These are phyloP conservation scores for Temnothorax rugatulus DNA, from an alignment of 2,888 invertebrate species.

Conservation along the genomic window DNA sequence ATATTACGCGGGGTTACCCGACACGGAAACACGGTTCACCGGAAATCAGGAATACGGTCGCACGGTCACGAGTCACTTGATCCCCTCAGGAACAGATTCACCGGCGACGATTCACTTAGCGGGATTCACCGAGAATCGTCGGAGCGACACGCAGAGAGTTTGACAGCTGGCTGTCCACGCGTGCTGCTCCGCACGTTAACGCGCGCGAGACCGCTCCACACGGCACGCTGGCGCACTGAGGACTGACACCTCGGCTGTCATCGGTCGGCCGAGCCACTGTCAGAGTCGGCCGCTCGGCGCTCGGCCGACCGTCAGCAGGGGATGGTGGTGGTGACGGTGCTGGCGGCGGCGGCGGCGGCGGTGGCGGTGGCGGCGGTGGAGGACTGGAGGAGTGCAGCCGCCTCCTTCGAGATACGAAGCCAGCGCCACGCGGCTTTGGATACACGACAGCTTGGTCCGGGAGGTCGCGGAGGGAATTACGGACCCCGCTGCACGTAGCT, in stretches of 20 bases:
- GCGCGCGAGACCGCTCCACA: slow-evolving; percentile 50
- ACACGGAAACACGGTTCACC: not conserved
- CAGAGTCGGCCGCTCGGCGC: slow-evolving; percentile 68
- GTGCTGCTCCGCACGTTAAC: slow-evolving; percentile 48
- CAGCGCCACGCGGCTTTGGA: slow-evolving; percentile 66
- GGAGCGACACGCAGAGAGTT: slow-evolving; percentile 52
- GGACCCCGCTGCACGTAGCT: slow-evolving; percentile 25
- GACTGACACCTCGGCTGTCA: slow-evolving; percentile 82
- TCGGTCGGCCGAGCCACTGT: slow-evolving; percentile 75
- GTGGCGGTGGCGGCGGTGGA: too few species aligned
- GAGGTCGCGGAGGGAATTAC: slow-evolving; percentile 33
- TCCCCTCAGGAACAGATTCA: not conserved
- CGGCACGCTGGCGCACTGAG: slow-evolving; percentile 71
- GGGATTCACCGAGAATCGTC: not conserved
- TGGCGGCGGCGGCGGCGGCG: too few species aligned
- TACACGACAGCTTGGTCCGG: too few species aligned
- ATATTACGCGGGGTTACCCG: not conserved
- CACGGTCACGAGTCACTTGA: slow-evolving; percentile 16
- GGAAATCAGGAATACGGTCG: not conserved
- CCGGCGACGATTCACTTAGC: not conserved
- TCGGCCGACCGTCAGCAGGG: slow-evolving; percentile 61
- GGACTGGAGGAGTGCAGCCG: slow-evolving; percentile 53
- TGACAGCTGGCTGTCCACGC: slow-evolving; percentile 75
- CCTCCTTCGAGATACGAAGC: slow-evolving; percentile 59
- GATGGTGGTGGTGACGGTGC: slow-evolving; percentile 60